phyloP scores from a whole-genome alignment of 35 echinoderm and acorn worm genomes.

The Anneissia japonica region DNA sequence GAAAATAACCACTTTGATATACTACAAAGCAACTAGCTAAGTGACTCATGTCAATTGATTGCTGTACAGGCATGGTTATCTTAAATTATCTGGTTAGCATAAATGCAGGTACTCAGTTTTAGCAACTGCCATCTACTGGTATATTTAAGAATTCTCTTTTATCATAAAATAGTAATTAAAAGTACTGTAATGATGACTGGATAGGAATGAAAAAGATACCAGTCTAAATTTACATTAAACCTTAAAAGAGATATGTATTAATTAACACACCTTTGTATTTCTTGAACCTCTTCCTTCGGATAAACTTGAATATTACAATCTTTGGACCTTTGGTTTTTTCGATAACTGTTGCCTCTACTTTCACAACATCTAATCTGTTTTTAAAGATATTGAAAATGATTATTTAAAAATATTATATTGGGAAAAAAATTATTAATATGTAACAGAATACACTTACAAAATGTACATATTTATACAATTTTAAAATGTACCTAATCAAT shows the following conservation, averaged over 20 bases:
- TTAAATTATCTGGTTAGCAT: too few species aligned
- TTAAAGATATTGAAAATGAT: neutral
- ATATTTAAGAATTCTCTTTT: neutral
- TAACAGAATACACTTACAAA: neutral
- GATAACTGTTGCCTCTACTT: conserved; percentile 63
- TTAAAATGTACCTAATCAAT: conserved; percentile 45
- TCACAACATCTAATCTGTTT: conserved; percentile 40
- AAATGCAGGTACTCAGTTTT: too few species aligned
- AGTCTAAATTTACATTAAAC: neutral
- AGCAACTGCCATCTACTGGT: too few species aligned
- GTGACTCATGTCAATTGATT: too few species aligned
- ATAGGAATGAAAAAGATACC: neutral
- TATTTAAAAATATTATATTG: neutral
- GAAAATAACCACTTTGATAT: too few species aligned
- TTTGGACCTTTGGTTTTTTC: conserved; percentile 57
- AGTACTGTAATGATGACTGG: neutral
- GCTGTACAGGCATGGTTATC: too few species aligned
- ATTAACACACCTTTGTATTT: conserved; percentile 60
- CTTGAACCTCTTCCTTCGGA: conserved; percentile 31
- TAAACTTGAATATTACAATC: conserved; percentile 54
- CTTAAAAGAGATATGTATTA: neutral
- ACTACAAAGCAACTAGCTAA: too few species aligned
- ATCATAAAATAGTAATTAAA: neutral
- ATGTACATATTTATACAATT: neutral
- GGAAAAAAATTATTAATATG: neutral